Base-by-base conservation (phyloP, 2,888 invertebrate species). In the Eupithecia exiguata region DNA sequence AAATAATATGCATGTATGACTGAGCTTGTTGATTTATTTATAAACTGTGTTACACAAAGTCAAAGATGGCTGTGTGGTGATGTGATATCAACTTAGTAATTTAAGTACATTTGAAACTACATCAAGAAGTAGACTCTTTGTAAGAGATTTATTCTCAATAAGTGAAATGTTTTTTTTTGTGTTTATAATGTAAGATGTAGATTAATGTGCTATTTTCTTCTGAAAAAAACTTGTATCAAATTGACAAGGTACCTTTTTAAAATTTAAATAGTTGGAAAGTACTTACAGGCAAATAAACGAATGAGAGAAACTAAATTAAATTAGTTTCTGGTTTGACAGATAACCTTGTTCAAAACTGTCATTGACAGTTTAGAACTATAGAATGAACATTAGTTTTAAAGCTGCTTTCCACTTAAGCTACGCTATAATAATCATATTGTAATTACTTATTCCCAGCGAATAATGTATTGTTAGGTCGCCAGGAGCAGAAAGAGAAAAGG, bases 31-130 rank as follows among this genome's bases (percentile, higher is more conserved):
- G 86, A 88, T 90, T 92, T 90, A 92, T 91, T 91, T 91, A 89
- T 91, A 91, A 88, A 89, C 89, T 84, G 83, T 87, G 80, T 83
- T 86, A 82, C 81, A 86, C 84, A 86, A 83, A 90, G 88, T 89
- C 87, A 91, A 93, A 92, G 89, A 92, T 92, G 92, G 92, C 92
- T 91, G 92, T 87, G 86, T 58, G 82, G 72, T 86, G 77, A 81
- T 84, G 81, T 82, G 84, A 84, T 80, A 83, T 81, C 83, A 81
- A 82, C 81, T 77, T 74, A 83, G 81, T 81, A 82, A 63, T 58
- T 4, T 21, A 49, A 49, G 7, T 49, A 21, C 21, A 53, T 53
- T 53, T 9, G 4, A 65, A 21, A 68, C 36, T 43, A 46, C 25
- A 21, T 46, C 16, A 5, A 79, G 77, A 77, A 79, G 76, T 36